Evolutionary conservation across 2,888 invertebrate genomes (phyloP).

Genomic region (Dioctria rufipes): DNA sequence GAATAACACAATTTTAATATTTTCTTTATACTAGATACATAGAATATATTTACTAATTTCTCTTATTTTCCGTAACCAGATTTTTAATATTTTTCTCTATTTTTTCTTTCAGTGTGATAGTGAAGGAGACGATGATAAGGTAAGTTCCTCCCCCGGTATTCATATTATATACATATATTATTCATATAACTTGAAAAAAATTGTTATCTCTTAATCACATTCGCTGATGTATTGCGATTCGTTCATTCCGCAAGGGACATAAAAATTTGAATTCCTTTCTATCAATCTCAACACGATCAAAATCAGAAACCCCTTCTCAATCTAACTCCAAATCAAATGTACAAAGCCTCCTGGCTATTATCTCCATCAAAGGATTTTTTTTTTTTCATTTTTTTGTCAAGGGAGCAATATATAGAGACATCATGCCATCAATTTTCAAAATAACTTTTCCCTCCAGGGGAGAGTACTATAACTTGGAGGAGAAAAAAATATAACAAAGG

Average conservation of each 20-base stretch:
- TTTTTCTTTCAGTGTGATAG: conserved; percentile 87
- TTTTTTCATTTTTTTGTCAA: not conserved
- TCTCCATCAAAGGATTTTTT: conserved; percentile 10
- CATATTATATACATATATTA: not conserved
- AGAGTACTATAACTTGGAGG: not conserved
- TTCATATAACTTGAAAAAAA: not conserved
- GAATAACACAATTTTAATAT: too few relatives aligned
- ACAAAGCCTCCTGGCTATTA: conserved; percentile 36
- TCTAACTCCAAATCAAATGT: conserved; percentile 21
- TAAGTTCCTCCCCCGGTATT: conserved; percentile 70
- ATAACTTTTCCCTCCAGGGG: conserved; percentile 13
- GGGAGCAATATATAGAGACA: conserved; percentile 28
- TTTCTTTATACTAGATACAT: too few relatives aligned
- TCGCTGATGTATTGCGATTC: too few relatives aligned
- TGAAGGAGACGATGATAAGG: conserved; percentile 93
- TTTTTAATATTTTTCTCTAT: conserved; percentile 1
- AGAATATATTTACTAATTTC: too few relatives aligned
- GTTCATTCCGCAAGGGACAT: not conserved
- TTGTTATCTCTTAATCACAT: not conserved
- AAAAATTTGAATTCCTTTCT: not conserved
- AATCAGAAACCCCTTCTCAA: conserved; percentile 4
- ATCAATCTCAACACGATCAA: not conserved
- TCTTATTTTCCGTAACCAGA: too few relatives aligned
- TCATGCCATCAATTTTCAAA: conserved; percentile 42
- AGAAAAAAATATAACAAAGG: conserved; percentile 11